phyloP scores from a whole-genome alignment of 1,140 invertebrate genomes.

The Eurosta solidaginis region DNA sequence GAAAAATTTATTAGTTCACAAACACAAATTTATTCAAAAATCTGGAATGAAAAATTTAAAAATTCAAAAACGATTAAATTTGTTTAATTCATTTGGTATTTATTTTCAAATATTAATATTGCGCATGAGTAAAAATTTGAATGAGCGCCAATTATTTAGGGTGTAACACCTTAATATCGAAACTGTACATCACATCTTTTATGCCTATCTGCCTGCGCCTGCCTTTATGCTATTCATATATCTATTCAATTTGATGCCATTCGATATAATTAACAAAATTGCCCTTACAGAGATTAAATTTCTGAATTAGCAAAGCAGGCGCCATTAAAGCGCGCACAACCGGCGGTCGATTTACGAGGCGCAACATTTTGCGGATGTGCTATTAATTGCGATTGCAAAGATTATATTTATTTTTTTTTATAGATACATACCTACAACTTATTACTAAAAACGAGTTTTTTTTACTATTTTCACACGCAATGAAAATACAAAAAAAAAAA shows the following conservation, averaged over 20 bases:
- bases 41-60: background rate
- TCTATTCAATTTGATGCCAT: background rate
- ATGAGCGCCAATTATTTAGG: no score
- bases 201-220: no score
- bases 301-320: background rate
- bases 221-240: background rate
- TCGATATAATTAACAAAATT: constrained; percentile 11
- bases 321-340: background rate
- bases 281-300: background rate
- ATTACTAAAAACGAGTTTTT: no score
- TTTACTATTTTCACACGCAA: no score
- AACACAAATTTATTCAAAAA: background rate
- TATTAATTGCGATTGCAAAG: background rate
- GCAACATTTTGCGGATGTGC: background rate
- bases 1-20: background rate
- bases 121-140: no score
- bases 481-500: no score
- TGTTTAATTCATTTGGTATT: background rate
- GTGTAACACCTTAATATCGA: no score
- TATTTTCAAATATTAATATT: background rate
- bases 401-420: no score
- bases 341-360: background rate
- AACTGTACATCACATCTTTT: no score
- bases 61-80: background rate
- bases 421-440: no score